phyloP scores from a whole-genome alignment of 2,113 vertebrate genomes.

The Lucifuga dentata region DNA sequence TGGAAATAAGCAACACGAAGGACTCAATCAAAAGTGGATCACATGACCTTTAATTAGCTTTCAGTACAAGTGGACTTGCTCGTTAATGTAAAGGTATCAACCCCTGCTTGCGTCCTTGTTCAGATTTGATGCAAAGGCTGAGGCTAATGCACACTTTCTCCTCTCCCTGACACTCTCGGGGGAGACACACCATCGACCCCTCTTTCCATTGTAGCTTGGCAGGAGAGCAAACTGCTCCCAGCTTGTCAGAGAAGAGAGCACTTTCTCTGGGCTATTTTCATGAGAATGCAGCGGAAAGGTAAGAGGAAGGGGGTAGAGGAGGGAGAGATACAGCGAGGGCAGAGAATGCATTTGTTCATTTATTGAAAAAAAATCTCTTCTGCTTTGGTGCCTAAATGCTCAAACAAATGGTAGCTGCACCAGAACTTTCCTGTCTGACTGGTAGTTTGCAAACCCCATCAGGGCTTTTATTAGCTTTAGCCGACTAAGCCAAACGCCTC shows the following conservation, averaged over 20 bases:
- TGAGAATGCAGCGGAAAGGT: constrained; percentile 8
- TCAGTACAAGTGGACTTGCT: too few species aligned
- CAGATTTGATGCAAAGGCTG: constrained; percentile 18
- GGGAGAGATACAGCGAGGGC: background rate
- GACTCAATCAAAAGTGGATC: too few species aligned
- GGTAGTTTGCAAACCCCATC: constrained; percentile 7
- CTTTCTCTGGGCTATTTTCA: constrained; percentile 51
- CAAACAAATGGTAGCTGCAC: too few species aligned
- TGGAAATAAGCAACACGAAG: too few species aligned
- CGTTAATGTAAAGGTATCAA: constrained; percentile 15
- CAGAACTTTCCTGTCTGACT: background rate
- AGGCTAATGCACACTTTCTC: constrained; percentile 41
- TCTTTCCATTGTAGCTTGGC: constrained; percentile 53
- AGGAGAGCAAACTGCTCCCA: constrained; percentile 51
- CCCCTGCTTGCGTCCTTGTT: background rate
- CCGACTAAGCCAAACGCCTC: constrained; percentile 14
- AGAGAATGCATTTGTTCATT: constrained; percentile 21
- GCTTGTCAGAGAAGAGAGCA: constrained; percentile 54
- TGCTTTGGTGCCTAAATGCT: background rate
- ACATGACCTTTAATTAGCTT: too few species aligned
- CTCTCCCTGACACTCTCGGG: constrained; percentile 19
- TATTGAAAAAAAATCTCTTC: constrained; percentile 35
- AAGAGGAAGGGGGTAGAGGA: background rate
- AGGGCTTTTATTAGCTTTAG: constrained; percentile 34
- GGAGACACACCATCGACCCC: constrained; percentile 54